phyloP scores from a whole-genome alignment of 2,797 vertebrate species.

The Hypotaenidia philippensis region DNA sequence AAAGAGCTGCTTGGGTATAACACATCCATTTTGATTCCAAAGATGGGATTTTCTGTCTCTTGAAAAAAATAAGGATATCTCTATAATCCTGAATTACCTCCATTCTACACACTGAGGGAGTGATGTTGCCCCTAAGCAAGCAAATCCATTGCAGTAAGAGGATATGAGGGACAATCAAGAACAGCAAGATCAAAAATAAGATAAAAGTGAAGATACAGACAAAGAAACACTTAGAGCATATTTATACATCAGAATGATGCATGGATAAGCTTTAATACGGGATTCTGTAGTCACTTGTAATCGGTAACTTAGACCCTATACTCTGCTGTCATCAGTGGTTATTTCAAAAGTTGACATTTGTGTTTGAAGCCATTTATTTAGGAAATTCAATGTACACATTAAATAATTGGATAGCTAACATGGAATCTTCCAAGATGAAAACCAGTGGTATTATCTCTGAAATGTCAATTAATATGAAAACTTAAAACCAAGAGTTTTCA shows the following conservation, averaged over 20 bases:
- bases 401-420: background rate
- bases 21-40: background rate
- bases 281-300: background rate
- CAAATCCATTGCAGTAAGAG: background rate
- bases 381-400: background rate
- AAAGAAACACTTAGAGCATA: background rate
- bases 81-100: background rate
- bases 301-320: background rate
- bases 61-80: background rate
- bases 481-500: background rate
- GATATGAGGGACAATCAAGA: background rate
- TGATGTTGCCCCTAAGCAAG: background rate
- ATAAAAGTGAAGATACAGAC: background rate
- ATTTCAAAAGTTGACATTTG: background rate
- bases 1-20: background rate
- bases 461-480: background rate
- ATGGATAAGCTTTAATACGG: background rate
- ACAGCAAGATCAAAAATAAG: slow-evolving; percentile 5
- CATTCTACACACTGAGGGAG: background rate
- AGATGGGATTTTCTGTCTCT: slow-evolving; percentile 2
- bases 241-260: background rate
- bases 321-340: background rate
- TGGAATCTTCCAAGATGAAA: background rate
- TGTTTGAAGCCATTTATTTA: background rate
- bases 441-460: background rate